Conservation (phyloP, 2,797 vertebrate species). For the Catharus ustulatus region DNA sequence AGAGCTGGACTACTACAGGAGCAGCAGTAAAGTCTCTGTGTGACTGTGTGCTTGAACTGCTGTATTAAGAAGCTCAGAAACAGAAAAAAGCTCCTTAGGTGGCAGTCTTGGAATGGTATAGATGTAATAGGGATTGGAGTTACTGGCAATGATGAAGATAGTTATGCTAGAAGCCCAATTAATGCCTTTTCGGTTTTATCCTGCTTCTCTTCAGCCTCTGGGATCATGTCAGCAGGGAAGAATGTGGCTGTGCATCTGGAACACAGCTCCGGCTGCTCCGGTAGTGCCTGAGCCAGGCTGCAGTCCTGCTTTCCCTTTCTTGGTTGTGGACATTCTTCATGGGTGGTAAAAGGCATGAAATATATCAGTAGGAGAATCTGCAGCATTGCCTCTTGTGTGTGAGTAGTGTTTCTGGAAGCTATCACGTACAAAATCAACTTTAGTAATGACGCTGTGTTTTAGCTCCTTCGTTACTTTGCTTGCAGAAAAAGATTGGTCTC, state of each 20-base stretch:
- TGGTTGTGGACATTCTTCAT: background rate
- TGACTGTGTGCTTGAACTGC: background rate
- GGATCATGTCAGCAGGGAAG: background rate
- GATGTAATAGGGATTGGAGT: background rate
- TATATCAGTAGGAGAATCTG: background rate
- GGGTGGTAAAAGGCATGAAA: background rate
- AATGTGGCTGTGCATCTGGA: background rate
- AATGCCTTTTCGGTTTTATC: background rate
- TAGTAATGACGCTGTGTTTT: background rate
- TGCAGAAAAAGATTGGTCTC: background rate
- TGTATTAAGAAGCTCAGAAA: background rate
- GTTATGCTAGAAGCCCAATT: background rate
- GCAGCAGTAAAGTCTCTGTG: background rate
- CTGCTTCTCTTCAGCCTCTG: background rate
- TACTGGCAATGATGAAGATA: background rate
- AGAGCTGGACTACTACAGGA: background rate
- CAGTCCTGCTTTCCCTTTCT: background rate
- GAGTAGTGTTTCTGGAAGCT: constrained; percentile 3
- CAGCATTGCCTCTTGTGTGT: background rate
- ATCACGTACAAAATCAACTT: background rate
- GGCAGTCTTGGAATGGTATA: constrained; percentile 2
- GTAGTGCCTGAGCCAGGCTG: background rate
- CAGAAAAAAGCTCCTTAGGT: constrained; percentile 39
- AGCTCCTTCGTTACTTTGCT: background rate
- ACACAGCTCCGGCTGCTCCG: accelerated